Evolutionary conservation across 2,888 invertebrate genomes (phyloP).

Genomic region (Acanthosepion lycidas): DNA sequence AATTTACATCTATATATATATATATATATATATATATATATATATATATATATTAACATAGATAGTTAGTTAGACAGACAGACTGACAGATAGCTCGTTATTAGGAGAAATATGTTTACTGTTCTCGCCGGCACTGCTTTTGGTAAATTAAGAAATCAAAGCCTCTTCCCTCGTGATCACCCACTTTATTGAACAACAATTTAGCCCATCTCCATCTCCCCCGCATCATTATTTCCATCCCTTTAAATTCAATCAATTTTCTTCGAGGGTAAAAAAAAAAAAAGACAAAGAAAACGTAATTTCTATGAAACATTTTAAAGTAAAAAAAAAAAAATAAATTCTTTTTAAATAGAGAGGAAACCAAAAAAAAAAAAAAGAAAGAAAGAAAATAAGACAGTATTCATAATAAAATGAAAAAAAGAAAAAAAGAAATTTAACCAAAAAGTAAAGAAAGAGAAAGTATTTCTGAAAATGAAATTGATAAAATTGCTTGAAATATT

Average conservation of each 20-base stretch:
- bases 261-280: not conserved
- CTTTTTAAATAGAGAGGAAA: not conserved
- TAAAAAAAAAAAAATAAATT: not conserved
- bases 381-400: not conserved
- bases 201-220: not conserved
- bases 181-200: not conserved
- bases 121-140: not conserved
- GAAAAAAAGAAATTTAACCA: not conserved
- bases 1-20: too few species aligned
- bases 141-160: constrained; percentile 33
- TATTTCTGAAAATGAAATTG: not conserved
- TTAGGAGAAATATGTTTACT: not conserved
- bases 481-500: constrained; percentile 11
- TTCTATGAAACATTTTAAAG: not conserved
- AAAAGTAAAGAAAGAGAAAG: not conserved
- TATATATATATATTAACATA: not conserved
- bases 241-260: constrained; percentile 8
- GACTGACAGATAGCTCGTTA: not conserved
- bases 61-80: not conserved
- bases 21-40: too few species aligned
- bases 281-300: not conserved
- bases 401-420: not conserved
- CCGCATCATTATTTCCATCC: not conserved
- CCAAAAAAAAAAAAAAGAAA: not conserved
- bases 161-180: not conserved